Evolutionary conservation across 1,140 invertebrate genomes (phyloP).

Genomic region (Galendromus occidentalis): DNA sequence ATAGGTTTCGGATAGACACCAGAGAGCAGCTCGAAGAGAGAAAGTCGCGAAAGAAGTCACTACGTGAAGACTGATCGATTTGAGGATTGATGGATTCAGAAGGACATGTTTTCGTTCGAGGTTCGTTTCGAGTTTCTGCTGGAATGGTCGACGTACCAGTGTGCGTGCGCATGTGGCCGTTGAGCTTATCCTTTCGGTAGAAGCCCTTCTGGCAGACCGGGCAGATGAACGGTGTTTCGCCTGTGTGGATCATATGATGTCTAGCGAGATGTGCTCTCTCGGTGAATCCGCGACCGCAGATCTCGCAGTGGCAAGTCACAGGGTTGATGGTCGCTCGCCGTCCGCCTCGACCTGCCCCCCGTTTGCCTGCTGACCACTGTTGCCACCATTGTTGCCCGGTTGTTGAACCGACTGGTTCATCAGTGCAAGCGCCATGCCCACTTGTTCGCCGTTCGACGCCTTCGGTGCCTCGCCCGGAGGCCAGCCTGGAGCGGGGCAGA

Average conservation of each 20-base stretch:
- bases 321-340: constrained; percentile 10
- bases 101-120: too few species aligned
- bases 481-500: neutral
- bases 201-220: constrained; percentile 18
- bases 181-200: constrained; percentile 18
- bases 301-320: constrained; percentile 13
- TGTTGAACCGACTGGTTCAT: constrained; percentile 11
- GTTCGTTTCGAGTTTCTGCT: too few species aligned
- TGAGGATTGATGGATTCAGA: too few species aligned
- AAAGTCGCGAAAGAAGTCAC: too few species aligned
- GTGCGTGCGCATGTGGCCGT: constrained; percentile 58
- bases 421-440: constrained; percentile 10
- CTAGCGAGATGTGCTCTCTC: constrained; percentile 14
- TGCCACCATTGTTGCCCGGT: neutral
- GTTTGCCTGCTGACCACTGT: neutral
- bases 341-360: neutral
- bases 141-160: constrained; percentile 12
- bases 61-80: too few species aligned
- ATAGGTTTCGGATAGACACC: too few species aligned
- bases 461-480: constrained; percentile 11
- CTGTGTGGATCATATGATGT: constrained; percentile 16
- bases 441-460: constrained; percentile 10
- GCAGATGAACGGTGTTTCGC: constrained; percentile 16
- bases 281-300: constrained; percentile 16
- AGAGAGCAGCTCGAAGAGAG: too few species aligned